Percentiles rank a stretch among this genome's conserved stretches.
Evolutionary conservation across 2,888 invertebrate species (phyloP).

Genomic region (Sinohyriopsis cumingii): DNA sequence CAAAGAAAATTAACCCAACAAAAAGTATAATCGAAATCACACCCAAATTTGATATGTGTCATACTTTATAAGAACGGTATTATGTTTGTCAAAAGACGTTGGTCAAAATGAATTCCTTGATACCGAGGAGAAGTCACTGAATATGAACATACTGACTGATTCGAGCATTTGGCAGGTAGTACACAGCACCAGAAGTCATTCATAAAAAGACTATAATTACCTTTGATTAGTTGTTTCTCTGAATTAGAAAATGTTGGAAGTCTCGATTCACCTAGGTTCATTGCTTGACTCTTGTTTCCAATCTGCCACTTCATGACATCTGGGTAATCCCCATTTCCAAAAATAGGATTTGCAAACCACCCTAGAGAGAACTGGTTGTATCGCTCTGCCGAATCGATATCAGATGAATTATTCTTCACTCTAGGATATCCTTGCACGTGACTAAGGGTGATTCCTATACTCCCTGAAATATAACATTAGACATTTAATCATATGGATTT

Average conservation of each 20-base stretch:
- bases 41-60: too few species aligned
- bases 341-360: slow-evolving; percentile 63
- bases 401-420: slow-evolving; percentile 25
- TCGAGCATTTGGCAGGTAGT: too few species aligned
- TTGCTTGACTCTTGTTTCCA: slow-evolving; percentile 42
- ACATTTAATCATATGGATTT: too few species aligned
- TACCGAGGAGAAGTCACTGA: too few species aligned
- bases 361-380: slow-evolving; percentile 52
- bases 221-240: slow-evolving; percentile 59
- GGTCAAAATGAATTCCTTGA: too few species aligned
- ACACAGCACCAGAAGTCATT: too few species aligned
- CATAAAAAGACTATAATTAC: slow-evolving; percentile 30
- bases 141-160: too few species aligned
- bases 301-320: slow-evolving; percentile 52
- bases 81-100: too few species aligned
- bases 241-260: slow-evolving; percentile 65
- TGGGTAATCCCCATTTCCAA: slow-evolving; percentile 74
- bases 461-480: slow-evolving; percentile 23
- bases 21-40: too few species aligned
- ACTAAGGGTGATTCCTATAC: slow-evolving; percentile 46
- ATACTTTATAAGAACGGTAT: too few species aligned
- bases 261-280: slow-evolving; percentile 40
- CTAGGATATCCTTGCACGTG: slow-evolving; percentile 40
- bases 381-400: slow-evolving; percentile 43
- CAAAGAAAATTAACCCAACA: too few species aligned